These are phyloP conservation scores for Lacerta bilineata DNA, from an alignment of 2,797 vertebrate species.

Conservation along the genomic window DNA sequence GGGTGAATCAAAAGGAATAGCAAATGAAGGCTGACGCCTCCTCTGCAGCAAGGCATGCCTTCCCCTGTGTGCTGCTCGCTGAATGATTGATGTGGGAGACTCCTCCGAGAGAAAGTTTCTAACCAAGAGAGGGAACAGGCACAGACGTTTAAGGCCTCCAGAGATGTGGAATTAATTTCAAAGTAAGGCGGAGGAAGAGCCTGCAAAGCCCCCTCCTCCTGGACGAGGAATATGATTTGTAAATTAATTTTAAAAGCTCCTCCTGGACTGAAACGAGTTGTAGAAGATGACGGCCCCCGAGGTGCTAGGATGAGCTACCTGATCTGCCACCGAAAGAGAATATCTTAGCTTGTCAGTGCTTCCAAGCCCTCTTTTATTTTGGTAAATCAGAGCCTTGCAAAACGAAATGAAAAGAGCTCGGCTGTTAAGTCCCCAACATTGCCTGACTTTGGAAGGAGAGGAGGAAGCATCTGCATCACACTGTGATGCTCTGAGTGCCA, in stretches of 20 bases:
- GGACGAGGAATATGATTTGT: not conserved
- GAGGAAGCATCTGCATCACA: not conserved
- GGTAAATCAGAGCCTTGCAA: not conserved
- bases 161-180: conserved; percentile 21
- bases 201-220: not conserved
- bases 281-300: not conserved
- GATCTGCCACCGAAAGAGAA: not conserved
- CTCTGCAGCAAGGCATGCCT: not conserved
- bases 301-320: not conserved
- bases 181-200: not conserved
- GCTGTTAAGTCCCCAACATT: not conserved
- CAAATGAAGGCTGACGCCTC: conserved; percentile 30
- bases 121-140: conserved; percentile 1
- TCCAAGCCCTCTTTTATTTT: not conserved
- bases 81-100: conserved; percentile 3
- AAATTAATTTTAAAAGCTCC: conserved; percentile 18
- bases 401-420: not conserved
- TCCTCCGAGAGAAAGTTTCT: conserved; percentile 6
- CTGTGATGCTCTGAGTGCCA: not conserved
- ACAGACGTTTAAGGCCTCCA: conserved; percentile 11
- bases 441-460: not conserved
- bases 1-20: conserved; percentile 19
- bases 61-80: not conserved
- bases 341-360: not conserved
- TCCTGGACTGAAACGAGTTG: not conserved